Conservation (phyloP, 92 coral and sea anemone species). For the Virgularia gustaviana region DNA sequence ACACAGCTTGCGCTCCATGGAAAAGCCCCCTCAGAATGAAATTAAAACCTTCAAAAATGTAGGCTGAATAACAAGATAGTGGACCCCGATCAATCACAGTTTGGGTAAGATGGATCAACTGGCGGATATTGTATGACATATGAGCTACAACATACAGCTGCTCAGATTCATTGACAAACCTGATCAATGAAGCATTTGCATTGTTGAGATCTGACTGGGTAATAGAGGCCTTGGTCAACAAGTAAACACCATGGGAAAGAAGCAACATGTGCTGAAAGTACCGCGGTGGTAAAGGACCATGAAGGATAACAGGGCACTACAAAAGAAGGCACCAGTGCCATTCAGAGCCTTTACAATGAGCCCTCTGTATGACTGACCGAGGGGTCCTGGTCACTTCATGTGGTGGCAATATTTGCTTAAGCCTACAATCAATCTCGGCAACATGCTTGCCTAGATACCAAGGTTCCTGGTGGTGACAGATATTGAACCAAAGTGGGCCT, state of each 20-base stretch:
- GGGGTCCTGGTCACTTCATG: conserved; percentile 18
- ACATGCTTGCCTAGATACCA: conserved; percentile 19
- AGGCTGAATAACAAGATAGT: conserved; percentile 5
- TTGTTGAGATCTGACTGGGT: neutral
- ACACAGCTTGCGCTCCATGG: neutral
- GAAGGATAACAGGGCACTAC: neutral
- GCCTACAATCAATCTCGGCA: conserved; percentile 14
- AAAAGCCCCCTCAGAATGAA: neutral
- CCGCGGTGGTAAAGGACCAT: neutral
- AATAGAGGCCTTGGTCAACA: neutral
- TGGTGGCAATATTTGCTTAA: conserved; percentile 1
- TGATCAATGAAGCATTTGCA: neutral
- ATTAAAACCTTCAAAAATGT: conserved; percentile 19
- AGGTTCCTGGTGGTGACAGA: conserved; percentile 17
- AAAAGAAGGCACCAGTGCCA: conserved; percentile 20
- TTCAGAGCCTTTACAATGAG: conserved; percentile 11
- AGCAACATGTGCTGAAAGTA: neutral
- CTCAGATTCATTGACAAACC: neutral
- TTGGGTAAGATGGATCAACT: conserved; percentile 8
- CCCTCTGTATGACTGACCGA: no score
- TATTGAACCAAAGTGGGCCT: conserved; percentile 18
- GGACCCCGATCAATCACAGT: conserved; percentile 13
- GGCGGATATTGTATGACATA: conserved; percentile 11
- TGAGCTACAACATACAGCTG: neutral
- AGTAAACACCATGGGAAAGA: conserved; percentile 8